Percentiles rank a stretch among this genome's conserved stretches.
Conservation (phyloP, 2,113 vertebrate genomes). For the Nothocercus nigrocapillus region DNA sequence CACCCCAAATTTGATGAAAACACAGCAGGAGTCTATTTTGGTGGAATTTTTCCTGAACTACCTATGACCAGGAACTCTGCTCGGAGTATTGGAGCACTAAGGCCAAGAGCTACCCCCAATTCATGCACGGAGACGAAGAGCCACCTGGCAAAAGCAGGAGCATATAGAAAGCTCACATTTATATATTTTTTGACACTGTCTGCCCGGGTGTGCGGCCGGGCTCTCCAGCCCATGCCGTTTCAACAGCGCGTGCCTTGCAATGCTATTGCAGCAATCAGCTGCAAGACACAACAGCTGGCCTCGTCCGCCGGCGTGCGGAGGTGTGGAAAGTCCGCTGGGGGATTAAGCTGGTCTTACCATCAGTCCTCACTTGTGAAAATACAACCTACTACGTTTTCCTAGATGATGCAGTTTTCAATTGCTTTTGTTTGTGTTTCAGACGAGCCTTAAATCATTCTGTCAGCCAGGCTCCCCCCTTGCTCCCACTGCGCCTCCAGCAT, state of each 20-base stretch:
- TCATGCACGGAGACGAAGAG: rapidly evolving
- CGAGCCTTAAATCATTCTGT: constrained; percentile 70
- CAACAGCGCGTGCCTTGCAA: neutral
- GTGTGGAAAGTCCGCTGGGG: constrained; percentile 60
- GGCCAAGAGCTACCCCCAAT: neutral
- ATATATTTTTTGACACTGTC: neutral
- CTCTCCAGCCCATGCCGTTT: neutral
- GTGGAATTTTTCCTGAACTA: neutral
- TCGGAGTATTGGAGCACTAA: neutral
- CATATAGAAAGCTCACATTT: rapidly evolving
- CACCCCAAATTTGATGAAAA: neutral
- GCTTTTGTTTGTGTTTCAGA: constrained; percentile 70
- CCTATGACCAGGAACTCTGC: neutral
- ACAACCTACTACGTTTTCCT: constrained; percentile 68
- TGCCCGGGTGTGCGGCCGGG: neutral
- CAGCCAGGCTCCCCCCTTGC: neutral
- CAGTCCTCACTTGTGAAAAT: constrained; percentile 73
- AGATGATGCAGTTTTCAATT: constrained; percentile 66
- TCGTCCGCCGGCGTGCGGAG: neutral
- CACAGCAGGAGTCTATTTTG: neutral
- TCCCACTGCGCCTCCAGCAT: neutral
- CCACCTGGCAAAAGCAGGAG: neutral
- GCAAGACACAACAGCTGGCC: constrained; percentile 70
- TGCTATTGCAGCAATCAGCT: constrained; percentile 49
- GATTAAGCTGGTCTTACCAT: constrained; percentile 66